Evolutionary conservation across 2,797 vertebrate genomes (phyloP).

Genomic region (Sebastes itinus): DNA sequence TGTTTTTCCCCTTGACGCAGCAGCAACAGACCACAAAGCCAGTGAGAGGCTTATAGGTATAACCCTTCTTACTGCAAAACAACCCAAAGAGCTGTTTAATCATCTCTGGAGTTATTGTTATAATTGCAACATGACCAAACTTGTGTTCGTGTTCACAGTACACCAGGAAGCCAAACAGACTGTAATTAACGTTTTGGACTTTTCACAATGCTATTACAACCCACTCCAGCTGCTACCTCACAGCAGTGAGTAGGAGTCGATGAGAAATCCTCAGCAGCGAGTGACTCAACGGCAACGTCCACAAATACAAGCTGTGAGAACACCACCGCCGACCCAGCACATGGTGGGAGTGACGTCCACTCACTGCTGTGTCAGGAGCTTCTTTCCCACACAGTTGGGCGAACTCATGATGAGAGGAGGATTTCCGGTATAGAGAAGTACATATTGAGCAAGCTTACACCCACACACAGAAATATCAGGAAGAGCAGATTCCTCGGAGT

Average conservation of each 20-base stretch:
- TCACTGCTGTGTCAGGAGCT: constrained; percentile 54
- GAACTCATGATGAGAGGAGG: constrained; percentile 1
- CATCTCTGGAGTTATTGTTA: constrained; percentile 19
- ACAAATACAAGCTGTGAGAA: constrained; percentile 58
- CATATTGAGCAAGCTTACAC: constrained; percentile 23
- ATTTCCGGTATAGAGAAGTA: constrained; percentile 47
- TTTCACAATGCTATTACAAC: constrained; percentile 14
- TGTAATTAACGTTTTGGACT: constrained; percentile 18
- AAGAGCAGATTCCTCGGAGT: constrained; percentile 41
- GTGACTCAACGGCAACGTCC: constrained; percentile 36
- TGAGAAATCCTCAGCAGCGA: constrained; percentile 25
- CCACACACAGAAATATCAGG: constrained; percentile 35
- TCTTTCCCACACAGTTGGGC: constrained; percentile 52
- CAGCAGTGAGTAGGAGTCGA: constrained; percentile 28
- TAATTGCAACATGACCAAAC: constrained; percentile 35
- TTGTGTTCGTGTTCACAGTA: neutral
- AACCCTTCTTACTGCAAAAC: constrained; percentile 5
- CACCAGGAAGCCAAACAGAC: constrained; percentile 2
- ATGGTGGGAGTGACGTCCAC: constrained; percentile 47
- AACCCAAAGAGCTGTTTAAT: neutral
- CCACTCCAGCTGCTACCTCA: constrained; percentile 14
- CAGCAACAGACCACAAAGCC: neutral
- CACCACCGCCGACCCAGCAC: constrained; percentile 31
- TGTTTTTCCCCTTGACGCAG: neutral
- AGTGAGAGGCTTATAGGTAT: constrained; percentile 6